Evolutionary conservation across 1,140 invertebrate species (phyloP).

Genomic region (Asobara japonica): DNA sequence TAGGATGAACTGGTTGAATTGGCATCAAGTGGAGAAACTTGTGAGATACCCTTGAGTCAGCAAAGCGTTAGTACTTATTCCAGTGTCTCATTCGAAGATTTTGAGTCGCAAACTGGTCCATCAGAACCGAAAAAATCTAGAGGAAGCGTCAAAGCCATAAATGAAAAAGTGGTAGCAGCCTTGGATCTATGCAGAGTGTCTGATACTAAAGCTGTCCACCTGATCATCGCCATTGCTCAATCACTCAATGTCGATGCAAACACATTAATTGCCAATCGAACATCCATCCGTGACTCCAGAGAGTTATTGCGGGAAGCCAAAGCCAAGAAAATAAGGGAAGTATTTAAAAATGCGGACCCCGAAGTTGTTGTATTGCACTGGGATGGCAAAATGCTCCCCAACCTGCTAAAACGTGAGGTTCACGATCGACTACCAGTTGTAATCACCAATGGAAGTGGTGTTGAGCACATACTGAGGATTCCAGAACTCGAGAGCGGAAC

Average conservation of each 20-base stretch:
- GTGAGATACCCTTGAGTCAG: no score
- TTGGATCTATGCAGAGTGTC: slow-evolving; percentile 41
- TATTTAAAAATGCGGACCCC: slow-evolving; percentile 32
- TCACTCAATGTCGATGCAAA: slow-evolving; percentile 33
- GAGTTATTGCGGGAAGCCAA: slow-evolving; percentile 24
- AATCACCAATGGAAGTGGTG: slow-evolving; percentile 9
- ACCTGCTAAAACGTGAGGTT: slow-evolving; percentile 30
- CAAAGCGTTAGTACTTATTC: no score
- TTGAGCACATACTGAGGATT: slow-evolving; percentile 36
- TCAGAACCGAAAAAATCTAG: slow-evolving; percentile 30
- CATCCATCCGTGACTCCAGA: slow-evolving; percentile 34
- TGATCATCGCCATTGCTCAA: slow-evolving; percentile 35
- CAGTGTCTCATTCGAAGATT: no score
- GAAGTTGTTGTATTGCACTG: slow-evolving; percentile 33
- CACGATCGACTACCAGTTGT: slow-evolving; percentile 29
- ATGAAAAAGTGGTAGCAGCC: slow-evolving; percentile 39
- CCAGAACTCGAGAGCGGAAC: slow-evolving; percentile 35
- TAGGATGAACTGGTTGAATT: no score
- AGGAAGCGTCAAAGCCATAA: slow-evolving; percentile 43
- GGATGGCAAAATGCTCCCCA: slow-evolving; percentile 41
- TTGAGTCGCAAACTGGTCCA: no score
- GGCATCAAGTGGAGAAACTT: no score
- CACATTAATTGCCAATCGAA: slow-evolving; percentile 39
- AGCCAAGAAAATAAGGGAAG: slow-evolving; percentile 23
- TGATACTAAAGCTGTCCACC: slow-evolving; percentile 37